phyloP scores from a whole-genome alignment of 2,797 vertebrate genomes.

The Lepilemur septentrionalis region DNA sequence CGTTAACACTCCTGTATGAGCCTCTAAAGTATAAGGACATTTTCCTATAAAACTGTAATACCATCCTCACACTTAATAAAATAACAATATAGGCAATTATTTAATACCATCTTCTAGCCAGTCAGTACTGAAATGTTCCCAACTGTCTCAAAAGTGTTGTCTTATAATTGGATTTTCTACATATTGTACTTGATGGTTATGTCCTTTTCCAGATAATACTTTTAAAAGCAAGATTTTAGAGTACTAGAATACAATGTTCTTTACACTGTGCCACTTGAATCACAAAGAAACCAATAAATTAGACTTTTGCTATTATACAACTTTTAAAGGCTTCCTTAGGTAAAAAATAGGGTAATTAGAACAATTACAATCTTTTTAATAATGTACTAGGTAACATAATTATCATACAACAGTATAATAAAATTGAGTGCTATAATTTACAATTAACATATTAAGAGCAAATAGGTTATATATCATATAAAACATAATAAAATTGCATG shows the following conservation, averaged over 20 bases:
- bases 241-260: not conserved
- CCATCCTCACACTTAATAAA: not conserved
- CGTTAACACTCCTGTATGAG: not conserved
- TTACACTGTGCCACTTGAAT: not conserved
- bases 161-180: not conserved
- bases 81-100: not conserved
- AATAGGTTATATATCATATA: not conserved
- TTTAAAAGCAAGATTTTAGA: conserved; percentile 27
- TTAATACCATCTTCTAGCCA: not conserved
- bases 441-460: not conserved
- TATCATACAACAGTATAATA: not conserved
- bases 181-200: not conserved
- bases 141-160: not conserved
- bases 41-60: not conserved
- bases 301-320: not conserved
- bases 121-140: not conserved
- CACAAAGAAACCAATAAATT: not conserved
- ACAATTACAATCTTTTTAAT: not conserved
- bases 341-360: not conserved
- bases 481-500: not conserved
- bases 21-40: not conserved
- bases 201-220: not conserved
- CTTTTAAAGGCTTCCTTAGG: not conserved
- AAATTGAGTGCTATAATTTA: not conserved
- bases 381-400: not conserved